These are phyloP conservation scores for Eilema sororculum DNA, from an alignment of 2,888 invertebrate species.

Conservation along the genomic window DNA sequence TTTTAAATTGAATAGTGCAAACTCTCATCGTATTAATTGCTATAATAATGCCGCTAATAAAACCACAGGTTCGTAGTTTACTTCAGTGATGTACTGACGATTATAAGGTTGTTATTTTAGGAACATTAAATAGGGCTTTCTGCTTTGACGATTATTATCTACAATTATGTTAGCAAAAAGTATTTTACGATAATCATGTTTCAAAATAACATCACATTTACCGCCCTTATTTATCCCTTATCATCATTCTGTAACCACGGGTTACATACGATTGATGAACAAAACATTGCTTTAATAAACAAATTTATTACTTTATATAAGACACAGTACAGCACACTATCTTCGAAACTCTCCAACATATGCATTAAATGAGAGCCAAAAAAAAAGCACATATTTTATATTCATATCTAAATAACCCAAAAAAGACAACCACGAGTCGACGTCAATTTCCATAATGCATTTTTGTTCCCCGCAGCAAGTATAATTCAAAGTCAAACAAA, in stretches of 20 bases:
- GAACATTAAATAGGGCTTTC: slow-evolving; percentile 51
- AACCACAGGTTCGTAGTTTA: slow-evolving; percentile 12
- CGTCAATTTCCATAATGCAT: slow-evolving; percentile 21
- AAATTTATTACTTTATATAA: no score
- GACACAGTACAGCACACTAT: not conserved
- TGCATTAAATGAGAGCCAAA: slow-evolving; percentile 3
- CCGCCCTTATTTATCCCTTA: no score
- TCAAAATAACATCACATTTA: no score
- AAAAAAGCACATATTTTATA: slow-evolving; percentile 22
- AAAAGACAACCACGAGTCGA: slow-evolving; percentile 22
- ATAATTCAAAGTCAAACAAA: slow-evolving; percentile 22
- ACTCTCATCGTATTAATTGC: slow-evolving; percentile 62
- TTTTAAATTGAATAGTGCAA: slow-evolving; percentile 59
- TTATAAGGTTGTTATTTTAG: not conserved
- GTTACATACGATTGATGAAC: no score
- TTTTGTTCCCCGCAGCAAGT: slow-evolving; percentile 17
- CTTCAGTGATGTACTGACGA: slow-evolving; percentile 11
- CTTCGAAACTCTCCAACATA: not conserved
- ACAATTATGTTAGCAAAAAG: no score
- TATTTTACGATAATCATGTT: no score
- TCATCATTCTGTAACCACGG: no score
- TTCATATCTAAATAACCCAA: slow-evolving; percentile 15
- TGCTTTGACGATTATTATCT: slow-evolving; percentile 33
- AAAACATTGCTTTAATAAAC: no score
- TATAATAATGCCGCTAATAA: slow-evolving; percentile 62